Conservation (phyloP, 1,140 invertebrate species). For the Ips typographus region DNA sequence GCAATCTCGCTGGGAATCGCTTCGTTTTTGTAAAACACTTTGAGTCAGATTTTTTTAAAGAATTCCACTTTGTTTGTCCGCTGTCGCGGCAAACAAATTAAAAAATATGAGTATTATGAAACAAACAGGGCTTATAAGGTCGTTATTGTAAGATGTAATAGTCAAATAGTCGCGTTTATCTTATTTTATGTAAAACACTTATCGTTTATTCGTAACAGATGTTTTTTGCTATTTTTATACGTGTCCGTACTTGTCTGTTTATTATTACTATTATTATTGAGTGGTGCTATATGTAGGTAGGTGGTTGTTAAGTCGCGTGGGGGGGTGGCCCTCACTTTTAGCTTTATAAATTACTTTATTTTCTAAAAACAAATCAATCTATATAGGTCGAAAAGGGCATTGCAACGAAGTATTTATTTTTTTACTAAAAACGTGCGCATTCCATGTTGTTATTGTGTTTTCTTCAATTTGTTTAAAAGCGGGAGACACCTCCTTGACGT, state of each 20-base stretch:
- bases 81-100: background rate
- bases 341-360: no score
- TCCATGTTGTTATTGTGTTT: no score
- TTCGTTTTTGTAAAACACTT: conserved; percentile 40
- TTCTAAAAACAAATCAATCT: no score
- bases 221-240: conserved; percentile 30
- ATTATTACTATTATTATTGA: conserved; percentile 13
- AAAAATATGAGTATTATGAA: conserved; percentile 2
- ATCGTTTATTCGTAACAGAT: background rate
- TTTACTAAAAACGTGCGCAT: no score
- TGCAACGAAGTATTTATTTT: no score
- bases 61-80: conserved; percentile 7
- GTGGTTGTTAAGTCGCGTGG: no score
- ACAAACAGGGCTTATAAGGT: conserved; percentile 6
- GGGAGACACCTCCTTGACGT: no score
- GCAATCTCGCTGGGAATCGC: conserved; percentile 57
- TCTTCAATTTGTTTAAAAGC: no score
- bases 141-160: conserved; percentile 24
- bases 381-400: no score
- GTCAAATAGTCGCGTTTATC: background rate
- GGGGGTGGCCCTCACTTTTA: no score
- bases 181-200: background rate
- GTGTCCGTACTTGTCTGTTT: conserved; percentile 45
- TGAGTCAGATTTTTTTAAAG: background rate
- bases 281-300: conserved; percentile 41